phyloP scores from a whole-genome alignment of 2,113 vertebrate genomes.

The Heterocephalus glaber region DNA sequence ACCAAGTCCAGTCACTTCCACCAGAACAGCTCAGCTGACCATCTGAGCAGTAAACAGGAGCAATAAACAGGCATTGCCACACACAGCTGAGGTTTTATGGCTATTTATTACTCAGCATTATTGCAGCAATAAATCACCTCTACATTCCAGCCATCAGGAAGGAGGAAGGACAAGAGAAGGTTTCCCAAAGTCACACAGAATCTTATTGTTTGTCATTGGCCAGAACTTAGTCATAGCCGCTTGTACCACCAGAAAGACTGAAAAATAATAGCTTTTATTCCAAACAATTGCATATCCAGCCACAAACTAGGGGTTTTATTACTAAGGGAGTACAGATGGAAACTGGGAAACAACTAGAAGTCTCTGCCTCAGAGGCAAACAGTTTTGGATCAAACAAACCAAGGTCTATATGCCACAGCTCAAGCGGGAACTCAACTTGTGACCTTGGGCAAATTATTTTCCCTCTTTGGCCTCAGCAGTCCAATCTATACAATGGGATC shows the following conservation, averaged over 20 bases:
- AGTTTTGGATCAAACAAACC: background rate
- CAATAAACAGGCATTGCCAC: background rate
- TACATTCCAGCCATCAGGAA: background rate
- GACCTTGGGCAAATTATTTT: background rate
- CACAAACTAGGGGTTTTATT: background rate
- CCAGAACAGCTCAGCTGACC: background rate
- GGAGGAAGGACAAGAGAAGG: background rate
- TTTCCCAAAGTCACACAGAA: background rate
- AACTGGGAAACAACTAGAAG: background rate
- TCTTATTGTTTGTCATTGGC: background rate
- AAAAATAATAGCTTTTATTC: background rate
- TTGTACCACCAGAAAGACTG: background rate
- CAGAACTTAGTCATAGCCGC: background rate
- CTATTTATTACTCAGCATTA: background rate
- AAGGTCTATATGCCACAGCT: background rate
- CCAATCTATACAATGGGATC: background rate
- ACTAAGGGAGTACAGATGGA: background rate
- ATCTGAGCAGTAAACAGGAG: background rate
- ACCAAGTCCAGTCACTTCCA: background rate
- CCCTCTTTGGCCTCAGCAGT: background rate
- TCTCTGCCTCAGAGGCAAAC: background rate
- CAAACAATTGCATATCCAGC: background rate
- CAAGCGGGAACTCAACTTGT: background rate
- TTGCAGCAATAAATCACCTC: background rate
- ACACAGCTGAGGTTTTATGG: background rate